A percentile compares a stretch with the other conserved stretches of the same genome.
Evolutionary conservation across 1,140 invertebrate genomes (phyloP).

Genomic region (Harpegnathos saltator): DNA sequence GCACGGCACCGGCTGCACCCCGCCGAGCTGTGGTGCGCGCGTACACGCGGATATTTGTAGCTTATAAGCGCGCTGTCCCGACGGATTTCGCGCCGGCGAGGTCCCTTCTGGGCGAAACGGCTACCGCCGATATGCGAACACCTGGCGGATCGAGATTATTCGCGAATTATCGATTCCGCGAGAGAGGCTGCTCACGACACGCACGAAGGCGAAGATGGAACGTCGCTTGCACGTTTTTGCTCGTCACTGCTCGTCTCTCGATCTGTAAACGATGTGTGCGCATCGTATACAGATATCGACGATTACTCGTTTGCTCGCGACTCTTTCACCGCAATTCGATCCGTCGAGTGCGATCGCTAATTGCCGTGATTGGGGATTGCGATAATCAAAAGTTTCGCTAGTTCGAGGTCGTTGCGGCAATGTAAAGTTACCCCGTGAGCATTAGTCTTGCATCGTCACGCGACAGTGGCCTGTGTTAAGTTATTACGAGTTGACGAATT

Average conservation of each 20-base stretch:
- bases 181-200: too few relatives aligned
- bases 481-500: not conserved
- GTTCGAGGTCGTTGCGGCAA: not conserved
- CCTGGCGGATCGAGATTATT: not conserved
- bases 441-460: not conserved
- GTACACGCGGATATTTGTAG: slow-evolving; percentile 28
- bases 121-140: not conserved
- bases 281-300: too few relatives aligned
- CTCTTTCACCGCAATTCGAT: too few relatives aligned
- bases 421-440: not conserved
- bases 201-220: not conserved
- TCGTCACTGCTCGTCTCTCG: too few relatives aligned
- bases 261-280: too few relatives aligned
- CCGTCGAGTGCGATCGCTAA: too few relatives aligned
- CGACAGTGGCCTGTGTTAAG: too few relatives aligned
- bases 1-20: slow-evolving; percentile 26
- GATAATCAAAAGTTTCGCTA: too few relatives aligned
- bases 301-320: too few relatives aligned
- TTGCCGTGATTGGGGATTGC: too few relatives aligned
- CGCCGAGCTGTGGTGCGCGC: not conserved
- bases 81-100: not conserved
- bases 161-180: not conserved
- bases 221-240: too few relatives aligned
- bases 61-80: slow-evolving; percentile 55
- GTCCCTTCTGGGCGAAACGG: not conserved